Evolutionary conservation across 2,113 vertebrate genomes (phyloP).

Genomic region (Indicator indicator): DNA sequence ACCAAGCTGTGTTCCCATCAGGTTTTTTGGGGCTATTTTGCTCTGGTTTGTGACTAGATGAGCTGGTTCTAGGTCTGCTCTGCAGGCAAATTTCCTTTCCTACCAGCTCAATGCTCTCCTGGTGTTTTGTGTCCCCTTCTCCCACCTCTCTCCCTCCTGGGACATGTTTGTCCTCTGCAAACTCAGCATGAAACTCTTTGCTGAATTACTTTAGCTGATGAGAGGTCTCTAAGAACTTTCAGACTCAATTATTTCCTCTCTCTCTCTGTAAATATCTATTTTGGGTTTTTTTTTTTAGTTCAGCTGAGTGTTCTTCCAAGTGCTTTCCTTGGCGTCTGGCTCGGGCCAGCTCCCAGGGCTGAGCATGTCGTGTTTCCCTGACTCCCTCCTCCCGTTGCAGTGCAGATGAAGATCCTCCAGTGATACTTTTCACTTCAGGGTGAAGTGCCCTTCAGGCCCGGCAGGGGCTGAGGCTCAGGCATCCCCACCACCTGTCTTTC

Average conservation of each 20-base stretch:
- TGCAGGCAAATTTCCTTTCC: neutral
- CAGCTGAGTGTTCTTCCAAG: neutral
- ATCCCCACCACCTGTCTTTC: conserved; percentile 36
- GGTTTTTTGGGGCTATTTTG: neutral
- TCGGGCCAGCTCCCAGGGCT: neutral
- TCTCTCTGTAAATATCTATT: neutral
- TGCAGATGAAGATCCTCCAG: neutral
- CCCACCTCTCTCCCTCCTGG: neutral
- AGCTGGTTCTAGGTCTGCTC: neutral
- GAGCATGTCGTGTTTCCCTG: neutral
- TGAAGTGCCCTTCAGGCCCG: neutral
- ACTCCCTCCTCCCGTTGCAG: neutral
- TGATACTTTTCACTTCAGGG: neutral
- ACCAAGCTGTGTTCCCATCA: neutral
- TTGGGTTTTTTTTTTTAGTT: neutral
- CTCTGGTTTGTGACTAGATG: neutral
- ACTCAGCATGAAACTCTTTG: neutral
- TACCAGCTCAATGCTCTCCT: neutral
- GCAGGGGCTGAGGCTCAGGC: neutral
- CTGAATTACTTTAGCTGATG: neutral
- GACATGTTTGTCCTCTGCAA: neutral
- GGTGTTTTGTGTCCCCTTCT: neutral
- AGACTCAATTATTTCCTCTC: neutral
- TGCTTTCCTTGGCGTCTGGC: neutral
- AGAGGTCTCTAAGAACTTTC: neutral